Evolutionary conservation across 2,888 invertebrate species (phyloP).

Genomic region (Plutella xylostella): DNA sequence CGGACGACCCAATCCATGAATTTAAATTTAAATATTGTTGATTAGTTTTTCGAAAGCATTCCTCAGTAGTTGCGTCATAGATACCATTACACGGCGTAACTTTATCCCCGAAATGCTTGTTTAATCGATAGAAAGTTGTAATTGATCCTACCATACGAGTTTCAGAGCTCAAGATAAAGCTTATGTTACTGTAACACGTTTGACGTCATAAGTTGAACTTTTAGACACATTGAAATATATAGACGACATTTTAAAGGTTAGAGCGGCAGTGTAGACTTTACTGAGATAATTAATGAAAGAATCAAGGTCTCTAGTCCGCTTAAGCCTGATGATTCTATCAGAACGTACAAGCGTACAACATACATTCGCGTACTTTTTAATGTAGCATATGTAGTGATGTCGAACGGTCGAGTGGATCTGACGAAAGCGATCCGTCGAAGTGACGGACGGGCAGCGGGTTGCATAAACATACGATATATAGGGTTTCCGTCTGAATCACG

Average conservation of each 20-base stretch:
- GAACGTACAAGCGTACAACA: no score
- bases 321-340: no score
- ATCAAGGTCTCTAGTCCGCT: no score
- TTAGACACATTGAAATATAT: slow-evolving; percentile 55
- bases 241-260: slow-evolving; percentile 63
- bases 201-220: slow-evolving; percentile 61
- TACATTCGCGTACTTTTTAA: neutral
- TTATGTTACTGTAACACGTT: slow-evolving; percentile 15
- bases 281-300: no score
- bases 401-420: neutral
- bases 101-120: slow-evolving; percentile 36
- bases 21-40: slow-evolving; percentile 25
- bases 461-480: slow-evolving; percentile 62
- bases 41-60: slow-evolving; percentile 24
- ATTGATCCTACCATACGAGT: slow-evolving; percentile 20
- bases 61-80: slow-evolving; percentile 37
- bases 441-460: slow-evolving; percentile 43
- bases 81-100: slow-evolving; percentile 29
- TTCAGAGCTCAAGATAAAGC: neutral
- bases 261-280: slow-evolving; percentile 30
- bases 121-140: slow-evolving; percentile 37
- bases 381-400: neutral
- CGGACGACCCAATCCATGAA: slow-evolving; percentile 48
- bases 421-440: slow-evolving; percentile 7
- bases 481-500: slow-evolving; percentile 67